Conservation (phyloP, 2,888 invertebrate genomes). For the Eretmocerus hayati region DNA sequence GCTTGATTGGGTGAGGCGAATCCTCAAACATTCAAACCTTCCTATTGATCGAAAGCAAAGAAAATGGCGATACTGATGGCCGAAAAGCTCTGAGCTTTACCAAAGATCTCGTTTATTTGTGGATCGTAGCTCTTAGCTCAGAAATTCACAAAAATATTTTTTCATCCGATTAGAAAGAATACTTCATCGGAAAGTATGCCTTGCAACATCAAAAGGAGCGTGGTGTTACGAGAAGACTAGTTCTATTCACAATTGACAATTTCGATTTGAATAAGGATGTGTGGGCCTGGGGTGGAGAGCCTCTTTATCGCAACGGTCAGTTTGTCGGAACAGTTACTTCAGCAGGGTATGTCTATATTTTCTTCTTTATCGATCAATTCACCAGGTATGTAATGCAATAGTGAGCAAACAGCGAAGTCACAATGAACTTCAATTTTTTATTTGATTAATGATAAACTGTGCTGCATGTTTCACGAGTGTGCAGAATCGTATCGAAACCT, state of each 20-base stretch:
- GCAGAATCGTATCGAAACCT: no score
- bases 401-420: not conserved
- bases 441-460: no score
- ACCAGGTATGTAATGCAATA: not conserved
- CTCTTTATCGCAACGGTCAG: conserved; percentile 59
- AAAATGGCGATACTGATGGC: no score
- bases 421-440: no score
- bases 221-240: conserved; percentile 57
- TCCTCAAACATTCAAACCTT: no score
- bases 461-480: no score
- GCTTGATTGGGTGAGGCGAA: no score
- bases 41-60: no score
- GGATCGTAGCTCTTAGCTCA: no score
- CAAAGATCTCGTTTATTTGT: no score
- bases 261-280: conserved; percentile 58
- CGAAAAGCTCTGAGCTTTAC: no score
- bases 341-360: conserved; percentile 57
- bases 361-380: not conserved
- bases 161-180: conserved; percentile 45
- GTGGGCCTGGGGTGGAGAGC: conserved; percentile 67
- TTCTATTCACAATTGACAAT: conserved; percentile 57
- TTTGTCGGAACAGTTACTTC: conserved; percentile 63
- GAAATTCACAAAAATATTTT: conserved; percentile 7
- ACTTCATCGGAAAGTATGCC: conserved; percentile 62
- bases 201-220: conserved; percentile 55